A percentile compares a stretch with the other conserved stretches of the same genome.
Conservation (phyloP, 2,113 vertebrate genomes). For the Sander vitreus region DNA sequence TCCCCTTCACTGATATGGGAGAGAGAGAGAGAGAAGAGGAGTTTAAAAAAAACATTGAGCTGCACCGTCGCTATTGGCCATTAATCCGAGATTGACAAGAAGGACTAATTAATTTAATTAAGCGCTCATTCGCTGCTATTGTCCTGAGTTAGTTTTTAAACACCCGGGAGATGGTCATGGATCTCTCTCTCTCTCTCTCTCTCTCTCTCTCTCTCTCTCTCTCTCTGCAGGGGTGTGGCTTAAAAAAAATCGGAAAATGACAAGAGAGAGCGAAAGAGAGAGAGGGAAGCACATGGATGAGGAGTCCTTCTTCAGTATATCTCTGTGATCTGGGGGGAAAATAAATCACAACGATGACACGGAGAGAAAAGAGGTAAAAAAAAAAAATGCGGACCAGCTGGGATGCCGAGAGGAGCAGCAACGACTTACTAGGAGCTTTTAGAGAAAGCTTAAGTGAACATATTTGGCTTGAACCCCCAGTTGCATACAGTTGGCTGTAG, state of each 20-base stretch:
- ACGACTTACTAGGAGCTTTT: conserved; percentile 36
- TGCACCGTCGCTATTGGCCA: conserved; percentile 86
- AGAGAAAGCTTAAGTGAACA: conserved; percentile 54
- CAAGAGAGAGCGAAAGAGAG: conserved; percentile 43
- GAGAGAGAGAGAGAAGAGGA: conserved; percentile 56
- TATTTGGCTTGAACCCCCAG: conserved; percentile 44
- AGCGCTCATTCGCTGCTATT: conserved; percentile 88
- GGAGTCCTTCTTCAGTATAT: conserved; percentile 77
- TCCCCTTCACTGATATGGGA: conserved; percentile 74
- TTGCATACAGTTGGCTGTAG: conserved; percentile 45
- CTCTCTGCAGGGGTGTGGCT: conserved; percentile 89
- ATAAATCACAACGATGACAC: conserved; percentile 72
- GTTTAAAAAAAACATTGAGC: conserved; percentile 74
- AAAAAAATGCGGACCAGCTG: conserved; percentile 59
- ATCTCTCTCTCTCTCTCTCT: conserved; percentile 62
- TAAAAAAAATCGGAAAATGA: conserved; percentile 80
- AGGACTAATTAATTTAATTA: conserved; percentile 97
- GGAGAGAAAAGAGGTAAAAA: conserved; percentile 46
- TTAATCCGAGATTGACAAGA: conserved; percentile 92
- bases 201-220: conserved; percentile 32
- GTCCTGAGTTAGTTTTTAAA: conserved; percentile 90
- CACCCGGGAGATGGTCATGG: conserved; percentile 85
- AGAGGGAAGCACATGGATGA: conserved; percentile 77
- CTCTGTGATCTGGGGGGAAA: conserved; percentile 74
- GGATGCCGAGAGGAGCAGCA: conserved; percentile 47